phyloP scores from a whole-genome alignment of 2,797 vertebrate genomes.

The Takifugu rubripes region DNA sequence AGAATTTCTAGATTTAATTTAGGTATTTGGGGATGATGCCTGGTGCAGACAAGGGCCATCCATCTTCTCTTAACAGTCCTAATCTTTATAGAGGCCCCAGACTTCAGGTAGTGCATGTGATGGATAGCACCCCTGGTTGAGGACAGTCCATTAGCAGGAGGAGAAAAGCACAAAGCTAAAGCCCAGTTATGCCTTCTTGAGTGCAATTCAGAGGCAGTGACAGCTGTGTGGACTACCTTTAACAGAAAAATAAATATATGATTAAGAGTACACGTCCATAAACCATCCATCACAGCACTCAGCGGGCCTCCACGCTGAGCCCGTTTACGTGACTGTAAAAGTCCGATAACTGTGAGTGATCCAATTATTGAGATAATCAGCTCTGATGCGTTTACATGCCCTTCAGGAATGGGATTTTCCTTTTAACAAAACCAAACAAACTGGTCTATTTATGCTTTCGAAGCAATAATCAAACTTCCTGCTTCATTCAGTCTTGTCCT shows the following conservation, averaged over 20 bases:
- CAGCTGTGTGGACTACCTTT: constrained; percentile 52
- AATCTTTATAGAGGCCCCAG: constrained; percentile 89
- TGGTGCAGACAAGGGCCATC: constrained; percentile 81
- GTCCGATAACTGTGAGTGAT: no score
- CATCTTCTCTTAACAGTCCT: constrained; percentile 89
- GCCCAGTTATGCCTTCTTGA: constrained; percentile 58
- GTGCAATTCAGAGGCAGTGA: constrained; percentile 50
- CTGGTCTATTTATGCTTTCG: no score
- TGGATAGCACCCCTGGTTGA: constrained; percentile 80
- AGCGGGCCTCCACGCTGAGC: background rate
- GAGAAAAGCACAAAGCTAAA: constrained; percentile 65
- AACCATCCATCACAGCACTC: constrained; percentile 16
- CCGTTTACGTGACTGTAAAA: constrained; percentile 4
- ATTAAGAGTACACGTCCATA: constrained; percentile 53
- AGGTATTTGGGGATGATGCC: constrained; percentile 83
- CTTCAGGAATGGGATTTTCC: no score
- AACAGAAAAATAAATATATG: constrained; percentile 21
- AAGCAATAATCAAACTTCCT: no score
- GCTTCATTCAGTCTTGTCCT: no score
- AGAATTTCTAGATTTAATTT: constrained; percentile 84
- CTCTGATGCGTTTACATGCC: no score
- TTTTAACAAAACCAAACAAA: no score
- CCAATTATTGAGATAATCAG: no score
- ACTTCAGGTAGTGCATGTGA: constrained; percentile 83
- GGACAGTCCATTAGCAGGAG: constrained; percentile 70